Evolutionary conservation across 1,140 invertebrate species (phyloP), one percentile per base, ranked within the genome.

Genomic region (Delia radicum): DNA sequence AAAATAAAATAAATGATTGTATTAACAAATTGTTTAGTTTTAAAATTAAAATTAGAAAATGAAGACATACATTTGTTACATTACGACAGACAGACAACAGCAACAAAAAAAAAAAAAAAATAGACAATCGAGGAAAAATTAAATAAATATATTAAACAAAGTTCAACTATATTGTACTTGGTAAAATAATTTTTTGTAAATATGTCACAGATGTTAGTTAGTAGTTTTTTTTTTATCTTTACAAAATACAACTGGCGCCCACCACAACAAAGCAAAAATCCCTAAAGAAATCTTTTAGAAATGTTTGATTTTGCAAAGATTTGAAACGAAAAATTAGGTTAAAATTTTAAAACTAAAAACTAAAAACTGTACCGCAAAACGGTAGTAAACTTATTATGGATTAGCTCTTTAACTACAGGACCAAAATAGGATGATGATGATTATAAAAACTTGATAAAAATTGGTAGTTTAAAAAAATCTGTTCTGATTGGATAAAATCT

Each of bases 31-130:
- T 69, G 65, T 69, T 69, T 69, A 69, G 29, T 69, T 69, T 69
- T 69, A 15, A 69, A 69, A 69, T 69, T 69, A 69, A 69, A 69
- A 33, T 69, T 69, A 37, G 65, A 69, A 69, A 69, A 69, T 69
- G 65, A 69, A 69, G 65, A 69, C 65, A 69, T 33, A 33, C 65
- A 69, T 69, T 69, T 69, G 65, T 69, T 37, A 69, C 65, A 69
- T 69, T 69, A 33, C 8, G 29, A 31, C 6, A n/a, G 61, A 63
- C 61, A 28, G 26, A 63, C 24, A 4, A 13, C 3, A 13, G 26
- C 24, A 48, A 48, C 42, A 48, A 48, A 48, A 48, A 55, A 8
- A 55, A 55, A 33, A 55, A 55, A 3, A 6, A 21, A 24, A 55
- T 21, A 18, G 6, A 18, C 4, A 33, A 33, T 33, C 21, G 3